phyloP scores from a whole-genome alignment of 2,113 vertebrate species.

The Gymnorhina tibicen region DNA sequence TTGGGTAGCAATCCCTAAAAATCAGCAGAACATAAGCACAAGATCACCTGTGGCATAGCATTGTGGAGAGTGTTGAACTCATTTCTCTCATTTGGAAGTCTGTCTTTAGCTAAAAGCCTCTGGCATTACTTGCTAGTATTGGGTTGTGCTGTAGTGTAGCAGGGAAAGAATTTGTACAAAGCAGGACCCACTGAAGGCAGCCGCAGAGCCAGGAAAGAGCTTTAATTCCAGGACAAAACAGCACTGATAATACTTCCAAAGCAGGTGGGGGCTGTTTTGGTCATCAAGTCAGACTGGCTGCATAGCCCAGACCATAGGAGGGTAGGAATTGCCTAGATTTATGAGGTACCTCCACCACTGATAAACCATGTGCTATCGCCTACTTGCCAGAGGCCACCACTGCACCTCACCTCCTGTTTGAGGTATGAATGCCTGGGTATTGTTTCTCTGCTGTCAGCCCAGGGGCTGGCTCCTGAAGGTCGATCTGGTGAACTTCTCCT shows the following conservation, averaged over 20 bases:
- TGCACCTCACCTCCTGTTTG: neutral
- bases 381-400: neutral
- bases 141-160: neutral
- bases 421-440: accelerated
- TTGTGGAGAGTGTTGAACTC: neutral
- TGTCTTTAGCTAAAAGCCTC: neutral
- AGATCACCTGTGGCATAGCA: neutral
- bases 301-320: neutral
- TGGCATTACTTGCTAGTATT: neutral
- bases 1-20: neutral
- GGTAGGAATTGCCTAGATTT: neutral
- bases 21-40: neutral
- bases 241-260: neutral
- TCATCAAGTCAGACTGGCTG: neutral
- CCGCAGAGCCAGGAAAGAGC: neutral
- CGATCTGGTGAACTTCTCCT: neutral
- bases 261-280: neutral
- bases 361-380: neutral
- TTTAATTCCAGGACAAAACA: neutral
- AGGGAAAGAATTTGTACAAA: neutral
- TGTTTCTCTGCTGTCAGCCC: neutral
- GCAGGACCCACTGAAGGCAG: neutral
- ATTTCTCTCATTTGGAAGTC: neutral
- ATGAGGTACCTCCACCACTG: neutral
- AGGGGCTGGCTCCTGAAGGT: neutral